These are phyloP conservation scores for Ceratothoa steindachneri DNA, from an alignment of 2,888 invertebrate species.

Conservation along the genomic window DNA sequence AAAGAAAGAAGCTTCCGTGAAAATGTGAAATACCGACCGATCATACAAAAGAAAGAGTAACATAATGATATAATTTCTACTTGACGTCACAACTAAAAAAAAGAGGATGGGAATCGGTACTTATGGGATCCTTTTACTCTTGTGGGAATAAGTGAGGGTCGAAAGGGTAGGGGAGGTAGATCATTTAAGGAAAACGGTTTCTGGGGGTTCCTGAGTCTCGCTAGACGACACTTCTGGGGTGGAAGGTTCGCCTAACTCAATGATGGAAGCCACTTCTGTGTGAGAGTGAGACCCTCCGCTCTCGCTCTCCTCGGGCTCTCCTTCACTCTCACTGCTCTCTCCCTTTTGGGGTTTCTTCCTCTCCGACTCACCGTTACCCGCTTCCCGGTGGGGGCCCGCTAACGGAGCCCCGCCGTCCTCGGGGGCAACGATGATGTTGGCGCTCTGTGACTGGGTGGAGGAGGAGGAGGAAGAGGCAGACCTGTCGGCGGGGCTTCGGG, in stretches of 20 bases:
- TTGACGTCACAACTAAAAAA: too few relatives aligned
- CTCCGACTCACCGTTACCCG: not conserved
- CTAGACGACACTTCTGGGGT: slow-evolving; percentile 41
- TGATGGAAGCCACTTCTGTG: slow-evolving; percentile 43
- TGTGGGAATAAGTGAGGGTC: too few relatives aligned
- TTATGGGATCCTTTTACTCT: too few relatives aligned
- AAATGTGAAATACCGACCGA: too few relatives aligned
- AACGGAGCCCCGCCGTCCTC: not conserved
- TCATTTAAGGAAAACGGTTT: not conserved
- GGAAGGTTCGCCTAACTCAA: slow-evolving; percentile 44
- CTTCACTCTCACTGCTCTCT: slow-evolving; percentile 1
- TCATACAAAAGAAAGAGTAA: too few relatives aligned
- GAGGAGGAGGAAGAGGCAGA: not conserved
- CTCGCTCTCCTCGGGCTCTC: slow-evolving; percentile 38
- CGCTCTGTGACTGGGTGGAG: not conserved
- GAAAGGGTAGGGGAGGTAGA: too few relatives aligned
- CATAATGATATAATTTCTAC: too few relatives aligned
- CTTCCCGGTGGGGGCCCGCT: too few relatives aligned
- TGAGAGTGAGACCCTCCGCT: slow-evolving; percentile 44
- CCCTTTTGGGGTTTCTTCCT: not conserved
- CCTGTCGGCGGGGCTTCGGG: not conserved
- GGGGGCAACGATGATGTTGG: not conserved
- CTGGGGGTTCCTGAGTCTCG: slow-evolving; percentile 31
- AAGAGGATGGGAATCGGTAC: too few relatives aligned
- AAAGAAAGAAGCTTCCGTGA: too few relatives aligned